phyloP scores from a whole-genome alignment of 2,797 vertebrate species.

The Gymnoscopelus microlampas region DNA sequence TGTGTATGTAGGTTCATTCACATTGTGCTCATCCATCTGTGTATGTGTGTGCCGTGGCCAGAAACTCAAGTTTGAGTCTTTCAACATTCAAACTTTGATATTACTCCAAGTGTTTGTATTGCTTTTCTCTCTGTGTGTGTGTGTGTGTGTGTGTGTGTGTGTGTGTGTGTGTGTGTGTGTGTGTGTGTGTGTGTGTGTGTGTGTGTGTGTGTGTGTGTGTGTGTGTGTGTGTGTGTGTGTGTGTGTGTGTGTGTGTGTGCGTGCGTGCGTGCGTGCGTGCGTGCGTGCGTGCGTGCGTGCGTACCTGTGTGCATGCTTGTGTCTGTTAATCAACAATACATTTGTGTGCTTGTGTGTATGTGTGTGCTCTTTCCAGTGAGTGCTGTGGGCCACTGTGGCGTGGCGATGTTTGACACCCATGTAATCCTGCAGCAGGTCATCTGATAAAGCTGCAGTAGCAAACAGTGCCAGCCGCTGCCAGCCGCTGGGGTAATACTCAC shows the following conservation, averaged over 20 bases:
- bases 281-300: neutral
- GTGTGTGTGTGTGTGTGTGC: too few relatives aligned
- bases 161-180: conserved; percentile 45
- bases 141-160: conserved; percentile 12
- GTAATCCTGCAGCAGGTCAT: conserved; percentile 83
- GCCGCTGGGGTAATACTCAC: conserved; percentile 72
- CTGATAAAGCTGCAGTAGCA: conserved; percentile 70
- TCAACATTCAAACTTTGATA: neutral
- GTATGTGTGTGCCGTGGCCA: neutral
- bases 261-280: conserved; percentile 13
- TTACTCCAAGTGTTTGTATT: neutral
- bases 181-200: conserved; percentile 41
- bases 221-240: too few relatives aligned
- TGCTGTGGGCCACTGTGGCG: conserved; percentile 62
- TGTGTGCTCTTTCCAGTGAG: conserved; percentile 49
- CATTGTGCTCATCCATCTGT: neutral
- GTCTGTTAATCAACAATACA: conserved; percentile 31
- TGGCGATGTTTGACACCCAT: conserved; percentile 79
- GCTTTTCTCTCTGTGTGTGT: neutral
- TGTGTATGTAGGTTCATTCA: neutral
- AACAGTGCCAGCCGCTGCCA: conserved; percentile 48
- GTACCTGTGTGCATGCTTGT: conserved; percentile 16
- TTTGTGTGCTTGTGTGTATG: conserved; percentile 47
- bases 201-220: conserved; percentile 11
- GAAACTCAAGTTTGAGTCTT: neutral